Conservation (phyloP, 1,140 invertebrate species). For the Planococcus citri region DNA sequence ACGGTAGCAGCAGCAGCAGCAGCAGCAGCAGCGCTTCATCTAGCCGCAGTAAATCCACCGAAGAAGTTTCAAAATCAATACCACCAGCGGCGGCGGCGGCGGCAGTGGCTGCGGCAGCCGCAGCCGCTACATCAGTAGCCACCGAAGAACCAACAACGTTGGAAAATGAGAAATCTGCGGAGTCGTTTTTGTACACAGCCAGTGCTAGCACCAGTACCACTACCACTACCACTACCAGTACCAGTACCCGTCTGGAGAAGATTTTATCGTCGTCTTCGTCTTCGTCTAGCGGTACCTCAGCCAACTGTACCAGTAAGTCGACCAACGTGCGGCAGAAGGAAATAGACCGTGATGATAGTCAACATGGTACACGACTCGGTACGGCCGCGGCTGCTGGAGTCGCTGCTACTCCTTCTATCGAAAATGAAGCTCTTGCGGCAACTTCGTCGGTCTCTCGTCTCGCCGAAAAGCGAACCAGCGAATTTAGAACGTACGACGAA, state of each 20-base stretch:
- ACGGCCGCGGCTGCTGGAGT: constrained; percentile 21
- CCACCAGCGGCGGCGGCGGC: too few species aligned
- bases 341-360: constrained; percentile 18
- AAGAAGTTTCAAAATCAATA: constrained; percentile 27
- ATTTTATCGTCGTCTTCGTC: neutral
- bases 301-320: constrained; percentile 8
- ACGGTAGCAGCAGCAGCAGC: neutral
- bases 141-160: constrained; percentile 21
- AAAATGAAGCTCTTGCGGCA: too few species aligned
- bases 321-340: constrained; percentile 16
- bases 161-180: too few species aligned
- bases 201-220: constrained; percentile 22
- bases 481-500: too few species aligned
- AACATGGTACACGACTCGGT: constrained; percentile 25
- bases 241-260: constrained; percentile 11
- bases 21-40: constrained; percentile 23
- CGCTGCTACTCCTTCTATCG: constrained; percentile 22
- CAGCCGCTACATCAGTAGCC: constrained; percentile 27
- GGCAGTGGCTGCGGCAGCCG: constrained; percentile 28
- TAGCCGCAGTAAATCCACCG: constrained; percentile 30
- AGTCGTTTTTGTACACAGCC: constrained; percentile 25
- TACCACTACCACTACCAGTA: constrained; percentile 24
- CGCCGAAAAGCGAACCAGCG: too few species aligned
- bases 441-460: neutral
- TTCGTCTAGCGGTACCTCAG: neutral